These are phyloP conservation scores for Argyresthia albistria DNA, from an alignment of 2,888 invertebrate species.

Conservation along the genomic window DNA sequence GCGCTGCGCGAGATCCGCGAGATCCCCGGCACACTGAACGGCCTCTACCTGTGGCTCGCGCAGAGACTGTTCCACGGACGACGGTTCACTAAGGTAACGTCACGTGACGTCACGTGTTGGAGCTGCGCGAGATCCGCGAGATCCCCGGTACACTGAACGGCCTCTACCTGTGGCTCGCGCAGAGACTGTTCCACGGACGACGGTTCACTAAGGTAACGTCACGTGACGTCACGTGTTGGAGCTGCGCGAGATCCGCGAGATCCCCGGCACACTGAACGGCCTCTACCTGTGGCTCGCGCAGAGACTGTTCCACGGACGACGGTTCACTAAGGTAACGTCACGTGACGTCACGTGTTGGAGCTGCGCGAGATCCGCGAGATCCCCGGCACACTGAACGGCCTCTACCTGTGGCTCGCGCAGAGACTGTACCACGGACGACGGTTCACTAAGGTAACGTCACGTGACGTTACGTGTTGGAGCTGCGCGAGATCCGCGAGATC, in stretches of 20 bases:
- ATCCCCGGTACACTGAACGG: slow-evolving; percentile 97
- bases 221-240: slow-evolving; percentile 74
- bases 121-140: slow-evolving; percentile 90
- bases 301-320: slow-evolving; percentile 88
- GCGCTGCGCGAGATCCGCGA: slow-evolving; percentile 91
- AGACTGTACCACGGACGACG: slow-evolving; percentile 90
- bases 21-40: slow-evolving; percentile 96
- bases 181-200: slow-evolving; percentile 89
- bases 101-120: slow-evolving; percentile 47
- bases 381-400: slow-evolving; percentile 94
- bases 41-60: slow-evolving; percentile 94
- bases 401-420: slow-evolving; percentile 96
- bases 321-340: slow-evolving; percentile 81
- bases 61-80: slow-evolving; percentile 92
- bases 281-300: slow-evolving; percentile 96
- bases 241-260: slow-evolving; percentile 90
- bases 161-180: slow-evolving; percentile 94
- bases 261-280: slow-evolving; percentile 95
- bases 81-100: slow-evolving; percentile 77
- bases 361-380: slow-evolving; percentile 95
- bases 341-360: too few relatives aligned
- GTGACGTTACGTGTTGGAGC: slow-evolving; percentile 62
- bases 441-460: slow-evolving; percentile 65
- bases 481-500: slow-evolving; percentile 92
- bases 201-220: slow-evolving; percentile 74